These are phyloP conservation scores for Drosophila eugracilis DNA, from an alignment of 1,140 invertebrate genomes.

Conservation along the genomic window DNA sequence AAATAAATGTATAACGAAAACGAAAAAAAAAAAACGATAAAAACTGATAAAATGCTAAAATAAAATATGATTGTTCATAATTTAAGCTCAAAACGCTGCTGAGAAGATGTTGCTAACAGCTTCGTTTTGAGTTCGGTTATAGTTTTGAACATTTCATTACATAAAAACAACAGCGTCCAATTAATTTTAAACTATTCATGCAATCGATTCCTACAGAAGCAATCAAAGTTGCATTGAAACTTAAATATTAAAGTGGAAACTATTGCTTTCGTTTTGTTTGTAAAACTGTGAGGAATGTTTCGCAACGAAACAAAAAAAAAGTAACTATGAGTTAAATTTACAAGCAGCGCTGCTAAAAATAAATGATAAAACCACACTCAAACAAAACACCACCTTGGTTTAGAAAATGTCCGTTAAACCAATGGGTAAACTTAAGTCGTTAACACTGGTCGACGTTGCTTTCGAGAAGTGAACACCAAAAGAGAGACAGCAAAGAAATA, in stretches of 20 bases:
- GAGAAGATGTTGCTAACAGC: slow-evolving; percentile 10
- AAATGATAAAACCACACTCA: slow-evolving; percentile 51
- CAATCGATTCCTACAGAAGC: slow-evolving; percentile 71
- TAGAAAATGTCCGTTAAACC: slow-evolving; percentile 60
- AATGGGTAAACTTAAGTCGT: slow-evolving; percentile 51
- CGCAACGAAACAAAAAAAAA: slow-evolving; percentile 81
- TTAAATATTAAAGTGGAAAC: slow-evolving; percentile 37
- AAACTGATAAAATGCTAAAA: slow-evolving; percentile 30
- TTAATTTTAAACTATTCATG: slow-evolving; percentile 60
- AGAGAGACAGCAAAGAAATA: slow-evolving; percentile 28
- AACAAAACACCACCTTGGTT: slow-evolving; percentile 53
- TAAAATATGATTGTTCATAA: slow-evolving; percentile 28
- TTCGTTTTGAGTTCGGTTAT: slow-evolving; percentile 29
- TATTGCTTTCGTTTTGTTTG: slow-evolving; percentile 53
- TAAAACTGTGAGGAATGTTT: slow-evolving; percentile 83
- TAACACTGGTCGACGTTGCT: slow-evolving; percentile 41
- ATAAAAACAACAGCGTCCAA: slow-evolving; percentile 51
- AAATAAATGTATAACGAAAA: slow-evolving; percentile 4
- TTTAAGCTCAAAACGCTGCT: slow-evolving; percentile 5
- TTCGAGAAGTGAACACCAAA: slow-evolving; percentile 32
- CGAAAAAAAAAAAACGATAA: slow-evolving; percentile 17
- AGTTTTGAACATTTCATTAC: slow-evolving; percentile 35
- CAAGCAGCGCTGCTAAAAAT: slow-evolving; percentile 44
- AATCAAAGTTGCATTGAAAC: slow-evolving; percentile 70
- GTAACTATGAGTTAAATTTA: slow-evolving; percentile 53